Conservation (phyloP, 2,888 invertebrate species). For the Eupeodes luniger region DNA sequence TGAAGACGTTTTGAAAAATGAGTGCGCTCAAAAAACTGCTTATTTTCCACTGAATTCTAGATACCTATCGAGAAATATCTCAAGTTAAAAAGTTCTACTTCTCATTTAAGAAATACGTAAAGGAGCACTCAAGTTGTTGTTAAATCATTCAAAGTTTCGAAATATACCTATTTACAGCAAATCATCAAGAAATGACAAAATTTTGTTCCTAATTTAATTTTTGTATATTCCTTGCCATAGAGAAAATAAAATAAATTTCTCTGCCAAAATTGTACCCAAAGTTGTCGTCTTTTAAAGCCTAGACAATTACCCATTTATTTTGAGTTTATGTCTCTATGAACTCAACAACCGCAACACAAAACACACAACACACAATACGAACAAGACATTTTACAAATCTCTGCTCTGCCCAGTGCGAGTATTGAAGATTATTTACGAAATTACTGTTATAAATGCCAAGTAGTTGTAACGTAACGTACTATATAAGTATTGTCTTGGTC, state of each 20-base stretch:
- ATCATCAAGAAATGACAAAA: background rate
- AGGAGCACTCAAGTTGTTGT: too few species aligned
- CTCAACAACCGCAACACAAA: constrained; percentile 26
- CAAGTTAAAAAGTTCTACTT: too few species aligned
- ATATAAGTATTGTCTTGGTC: background rate
- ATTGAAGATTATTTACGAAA: constrained; percentile 65
- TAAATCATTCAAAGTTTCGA: too few species aligned
- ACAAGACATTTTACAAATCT: constrained; percentile 29
- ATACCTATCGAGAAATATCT: too few species aligned
- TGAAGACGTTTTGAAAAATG: too few species aligned
- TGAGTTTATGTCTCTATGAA: constrained; percentile 27
- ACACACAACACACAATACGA: background rate
- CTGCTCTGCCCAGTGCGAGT: constrained; percentile 53
- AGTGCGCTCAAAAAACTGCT: too few species aligned
- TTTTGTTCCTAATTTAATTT: background rate
- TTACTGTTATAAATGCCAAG: constrained; percentile 56
- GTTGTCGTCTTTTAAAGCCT: constrained; percentile 1
- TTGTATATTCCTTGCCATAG: background rate
- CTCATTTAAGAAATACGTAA: too few species aligned
- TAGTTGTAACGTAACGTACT: background rate
- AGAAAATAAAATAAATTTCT: background rate
- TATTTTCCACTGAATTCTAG: too few species aligned
- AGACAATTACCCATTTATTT: constrained; percentile 28
- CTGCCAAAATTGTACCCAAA: background rate
- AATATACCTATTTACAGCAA: background rate